These are phyloP conservation scores for Drosophila sturtevanti DNA, from an alignment of 1,140 invertebrate species.

Conservation along the genomic window DNA sequence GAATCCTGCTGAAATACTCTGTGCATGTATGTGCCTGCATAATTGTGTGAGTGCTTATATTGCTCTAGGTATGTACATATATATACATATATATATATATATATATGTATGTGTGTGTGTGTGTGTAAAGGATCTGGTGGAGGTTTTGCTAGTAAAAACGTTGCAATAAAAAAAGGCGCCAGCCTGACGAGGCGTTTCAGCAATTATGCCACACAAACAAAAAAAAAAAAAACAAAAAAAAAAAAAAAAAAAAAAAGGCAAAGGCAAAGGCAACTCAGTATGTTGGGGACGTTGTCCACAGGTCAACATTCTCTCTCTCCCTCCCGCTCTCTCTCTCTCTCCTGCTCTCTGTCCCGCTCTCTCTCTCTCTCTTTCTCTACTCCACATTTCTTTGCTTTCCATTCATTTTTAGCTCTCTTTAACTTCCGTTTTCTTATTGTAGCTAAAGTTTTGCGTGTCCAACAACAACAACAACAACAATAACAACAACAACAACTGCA, in stretches of 20 bases:
- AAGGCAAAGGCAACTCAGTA: constrained; percentile 9
- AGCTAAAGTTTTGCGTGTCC: constrained; percentile 3
- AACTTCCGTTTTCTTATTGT: constrained; percentile 20
- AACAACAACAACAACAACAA: not conserved
- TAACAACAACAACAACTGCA: constrained; percentile 56
- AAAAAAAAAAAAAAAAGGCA: no score
- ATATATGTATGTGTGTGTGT: not conserved
- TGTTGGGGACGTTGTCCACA: constrained; percentile 50
- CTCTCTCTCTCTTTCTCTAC: not conserved
- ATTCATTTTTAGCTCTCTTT: no score
- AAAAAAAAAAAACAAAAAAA: no score
- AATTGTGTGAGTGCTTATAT: no score
- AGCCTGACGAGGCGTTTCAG: constrained; percentile 59
- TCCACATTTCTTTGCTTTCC: no score
- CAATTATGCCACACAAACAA: constrained; percentile 73
- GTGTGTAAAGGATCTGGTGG: not conserved
- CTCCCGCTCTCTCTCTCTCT: not conserved
- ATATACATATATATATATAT: constrained; percentile 9
- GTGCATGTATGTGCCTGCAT: constrained; percentile 46
- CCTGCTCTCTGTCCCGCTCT: not conserved
- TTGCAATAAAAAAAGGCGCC: constrained; percentile 75
- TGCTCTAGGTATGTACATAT: no score
- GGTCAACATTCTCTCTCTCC: constrained; percentile 49
- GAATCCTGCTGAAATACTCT: constrained; percentile 34
- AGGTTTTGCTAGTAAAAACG: constrained; percentile 33